Base-by-base conservation (phyloP, 1,140 invertebrate genomes). In the Hycleus cichorii region DNA sequence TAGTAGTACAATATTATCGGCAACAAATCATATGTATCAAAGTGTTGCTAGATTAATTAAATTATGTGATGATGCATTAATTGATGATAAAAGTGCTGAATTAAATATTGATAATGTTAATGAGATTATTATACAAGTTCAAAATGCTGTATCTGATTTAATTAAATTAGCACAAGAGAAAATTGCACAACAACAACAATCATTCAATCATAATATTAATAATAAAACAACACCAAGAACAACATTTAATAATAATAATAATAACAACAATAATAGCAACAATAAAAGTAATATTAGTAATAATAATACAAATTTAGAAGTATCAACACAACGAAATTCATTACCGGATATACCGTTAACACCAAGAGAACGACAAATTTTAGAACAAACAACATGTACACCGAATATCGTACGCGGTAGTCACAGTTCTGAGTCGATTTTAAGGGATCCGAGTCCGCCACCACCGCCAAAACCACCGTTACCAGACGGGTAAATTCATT, bases 401-500 rank as follows among this genome's bases (percentile, higher is more conserved):
- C 58, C 69, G 3, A 57, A 63, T 67, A 75, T 79, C 40, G 81
- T 85, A 61, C 76, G 82, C 50, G 80, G 78, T 60, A 89, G 87
- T 46, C 86, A 89, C 66, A 89, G 87, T 66, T 87, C 86, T 4
- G 88, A 90, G 73, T 86, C 84, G 1, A 84, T 74, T 55, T 60
- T 60, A 48, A 62, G 61, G 11, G 64, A 68, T 77, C 78, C 64
- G 7, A 57, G 63, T 81, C 80, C 74, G 76, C 72, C 32, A 49
- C 83, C 89, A 52, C 91, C 91, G 49, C 91, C 91, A 3, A 95
- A 95, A 76, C 92, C 92, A 44, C 91, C 91, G 44, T 77, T 91
- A 65, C 89, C 90, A 42, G 82, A 83, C 64, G 77, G 85, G 85
- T 86, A 74, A 74, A 61, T 43, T 26, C 11, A n/a, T 4, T n/a